Evolutionary conservation across 2,888 invertebrate genomes (phyloP).

Genomic region (Chironomus riparius): DNA sequence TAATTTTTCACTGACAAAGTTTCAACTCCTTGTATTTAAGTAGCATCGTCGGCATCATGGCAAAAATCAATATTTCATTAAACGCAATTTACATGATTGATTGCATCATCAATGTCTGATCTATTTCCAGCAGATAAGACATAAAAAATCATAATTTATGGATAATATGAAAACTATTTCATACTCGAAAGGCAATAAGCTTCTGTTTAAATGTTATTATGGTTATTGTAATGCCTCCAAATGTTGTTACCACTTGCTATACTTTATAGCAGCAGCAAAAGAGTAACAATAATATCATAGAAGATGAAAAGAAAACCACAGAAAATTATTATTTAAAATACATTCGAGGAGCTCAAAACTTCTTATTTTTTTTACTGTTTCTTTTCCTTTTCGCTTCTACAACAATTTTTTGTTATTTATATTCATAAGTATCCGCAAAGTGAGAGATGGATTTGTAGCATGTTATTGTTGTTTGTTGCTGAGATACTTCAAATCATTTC

Average conservation of each 20-base stretch:
- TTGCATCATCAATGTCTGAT: conserved; percentile 20
- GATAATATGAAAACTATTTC: conserved; percentile 15
- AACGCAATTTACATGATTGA: conserved; percentile 22
- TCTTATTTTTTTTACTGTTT: background rate
- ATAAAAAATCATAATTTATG: conserved; percentile 18
- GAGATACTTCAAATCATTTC: background rate
- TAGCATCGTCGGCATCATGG: background rate
- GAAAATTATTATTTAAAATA: conserved; percentile 25
- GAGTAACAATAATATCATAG: background rate
- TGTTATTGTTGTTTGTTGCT: background rate
- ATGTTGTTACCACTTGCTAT: no score
- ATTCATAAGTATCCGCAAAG: no score
- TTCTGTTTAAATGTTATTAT: conserved; percentile 19
- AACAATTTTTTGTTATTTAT: no score
- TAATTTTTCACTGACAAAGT: no score
- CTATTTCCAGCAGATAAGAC: background rate
- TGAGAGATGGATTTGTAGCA: background rate
- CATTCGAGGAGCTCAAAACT: background rate
- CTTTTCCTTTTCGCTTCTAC: background rate
- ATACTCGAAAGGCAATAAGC: background rate
- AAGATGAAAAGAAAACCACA: conserved; percentile 19
- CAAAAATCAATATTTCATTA: background rate
- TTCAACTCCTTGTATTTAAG: background rate
- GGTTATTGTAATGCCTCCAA: background rate
- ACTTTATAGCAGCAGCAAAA: background rate